Percentiles rank a stretch among this genome's conserved stretches.
Evolutionary conservation across 2,113 vertebrate genomes (phyloP).

Genomic region (Pipra filicauda): DNA sequence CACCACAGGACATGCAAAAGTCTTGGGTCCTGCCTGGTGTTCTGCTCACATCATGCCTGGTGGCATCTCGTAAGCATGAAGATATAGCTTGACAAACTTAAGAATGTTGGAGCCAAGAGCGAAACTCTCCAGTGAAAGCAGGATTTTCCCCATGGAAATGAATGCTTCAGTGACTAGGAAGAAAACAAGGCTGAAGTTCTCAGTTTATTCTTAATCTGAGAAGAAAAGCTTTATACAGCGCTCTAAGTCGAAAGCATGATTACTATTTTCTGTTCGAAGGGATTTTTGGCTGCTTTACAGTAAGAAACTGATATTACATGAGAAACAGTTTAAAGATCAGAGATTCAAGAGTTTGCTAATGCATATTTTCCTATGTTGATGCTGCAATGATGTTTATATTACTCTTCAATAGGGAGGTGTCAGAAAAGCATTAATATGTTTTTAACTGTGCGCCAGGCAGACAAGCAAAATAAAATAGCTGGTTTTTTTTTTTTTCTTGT

Average conservation of each 20-base stretch:
- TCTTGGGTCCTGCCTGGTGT: background rate
- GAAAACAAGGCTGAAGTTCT: constrained; percentile 36
- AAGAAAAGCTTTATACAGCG: constrained; percentile 42
- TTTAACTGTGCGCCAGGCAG: constrained; percentile 59
- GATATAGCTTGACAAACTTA: background rate
- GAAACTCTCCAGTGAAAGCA: background rate
- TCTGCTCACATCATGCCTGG: background rate
- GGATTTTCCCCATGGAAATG: background rate
- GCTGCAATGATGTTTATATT: constrained; percentile 48
- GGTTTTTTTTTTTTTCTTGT: background rate
- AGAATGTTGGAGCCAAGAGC: background rate
- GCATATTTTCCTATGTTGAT: constrained; percentile 41
- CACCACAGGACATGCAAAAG: background rate
- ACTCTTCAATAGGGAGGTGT: constrained; percentile 28
- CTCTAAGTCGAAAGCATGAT: constrained; percentile 53
- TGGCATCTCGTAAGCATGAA: background rate
- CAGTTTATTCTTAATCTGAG: constrained; percentile 15
- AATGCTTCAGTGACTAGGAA: background rate
- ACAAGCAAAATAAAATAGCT: constrained; percentile 52
- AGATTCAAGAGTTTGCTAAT: constrained; percentile 44
- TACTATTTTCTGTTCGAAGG: constrained; percentile 67
- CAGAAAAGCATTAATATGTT: constrained; percentile 59
- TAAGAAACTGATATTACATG: constrained; percentile 48
- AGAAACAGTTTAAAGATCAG: constrained; percentile 48
- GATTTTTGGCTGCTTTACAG: constrained; percentile 51